Percentiles rank a stretch among this genome's conserved stretches.
phyloP scores from a whole-genome alignment of 2,797 vertebrate species.

The Triplophysa yarkandensis region DNA sequence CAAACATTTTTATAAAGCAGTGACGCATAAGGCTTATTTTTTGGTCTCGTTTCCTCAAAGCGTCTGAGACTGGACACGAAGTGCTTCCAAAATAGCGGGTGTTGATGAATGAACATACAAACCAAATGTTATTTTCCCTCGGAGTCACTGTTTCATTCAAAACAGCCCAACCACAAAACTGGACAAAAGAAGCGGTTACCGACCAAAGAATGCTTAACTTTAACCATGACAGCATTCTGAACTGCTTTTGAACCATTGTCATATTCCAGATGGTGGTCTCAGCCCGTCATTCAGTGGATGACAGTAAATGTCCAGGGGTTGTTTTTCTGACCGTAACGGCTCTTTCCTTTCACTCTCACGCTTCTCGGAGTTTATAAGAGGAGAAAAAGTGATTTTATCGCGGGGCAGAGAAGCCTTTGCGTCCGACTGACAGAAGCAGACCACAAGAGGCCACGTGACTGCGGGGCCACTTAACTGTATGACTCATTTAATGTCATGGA shows the following conservation, averaged over 20 bases:
- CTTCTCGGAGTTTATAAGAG: not conserved
- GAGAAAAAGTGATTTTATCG: constrained; percentile 33
- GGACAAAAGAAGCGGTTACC: constrained; percentile 35
- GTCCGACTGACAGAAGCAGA: not conserved
- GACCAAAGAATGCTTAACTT: constrained; percentile 7
- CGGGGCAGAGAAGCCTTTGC: constrained; percentile 18
- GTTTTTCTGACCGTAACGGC: constrained; percentile 12
- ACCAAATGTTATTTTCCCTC: constrained; percentile 43
- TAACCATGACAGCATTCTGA: constrained; percentile 22
- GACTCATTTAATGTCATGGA: constrained; percentile 44
- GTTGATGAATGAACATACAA: constrained; percentile 31
- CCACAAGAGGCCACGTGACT: not conserved
- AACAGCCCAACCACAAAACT: constrained; percentile 34
- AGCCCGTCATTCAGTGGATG: not conserved
- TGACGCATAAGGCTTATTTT: constrained; percentile 35
- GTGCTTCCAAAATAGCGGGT: constrained; percentile 34
- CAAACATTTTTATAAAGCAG: constrained; percentile 35
- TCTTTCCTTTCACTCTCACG: constrained; percentile 12
- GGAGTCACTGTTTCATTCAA: constrained; percentile 41
- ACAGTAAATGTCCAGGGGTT: not conserved
- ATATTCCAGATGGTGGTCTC: constrained; percentile 17
- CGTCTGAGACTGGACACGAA: constrained; percentile 23
- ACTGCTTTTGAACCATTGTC: constrained; percentile 34
- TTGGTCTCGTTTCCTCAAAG: constrained; percentile 28
- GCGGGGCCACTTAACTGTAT: constrained; percentile 20